Base-by-base conservation (phyloP, 2,888 invertebrate species). In the Caenorhabditis doughertyi region DNA sequence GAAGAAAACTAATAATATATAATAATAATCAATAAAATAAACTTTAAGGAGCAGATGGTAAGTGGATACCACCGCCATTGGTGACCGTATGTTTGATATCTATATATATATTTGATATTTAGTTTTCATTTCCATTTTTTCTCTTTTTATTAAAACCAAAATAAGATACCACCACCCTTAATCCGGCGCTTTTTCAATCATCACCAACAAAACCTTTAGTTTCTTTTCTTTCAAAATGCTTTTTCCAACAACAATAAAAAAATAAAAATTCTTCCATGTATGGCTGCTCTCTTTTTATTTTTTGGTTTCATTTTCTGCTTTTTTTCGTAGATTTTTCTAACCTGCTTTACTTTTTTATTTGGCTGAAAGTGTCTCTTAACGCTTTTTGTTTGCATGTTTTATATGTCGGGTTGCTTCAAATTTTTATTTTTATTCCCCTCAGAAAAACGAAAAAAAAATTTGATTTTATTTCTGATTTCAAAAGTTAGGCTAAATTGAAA, bases 31-130 rank as follows among this genome's bases (percentile, higher is more conserved):
- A 21, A 55, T 29, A 25, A 53, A 71, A 35, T 35, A 35, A 60
- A 65, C 73, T 83, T 83, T 83, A 79, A 83, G 83, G 83, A 83
- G 74, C 79, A 73, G 83, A 83, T 55, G 83, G 83, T 83, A 83
- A 83, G 83, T 83, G 80, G 68, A 73, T 62, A 27, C 53, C 60
- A 32, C 49, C 42, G 32, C 27, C 23, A 49, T 42, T 68, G 82
- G 77, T 72, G 73, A 77, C 82, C 44, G 82, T 81, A 77, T 77
- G 80, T 81, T 79, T 84, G 39, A 47, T 39, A 51, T 35, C 56
- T 39, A 65, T n/a, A 55, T 55, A 27, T 44, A 16, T 42, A 7
- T 42, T 27, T n/a, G n/a, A n/a, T n/a, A n/a, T n/a, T 79, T 82
- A 79, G 70, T 79, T 79, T 49, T 35, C 42, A 62, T 55, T 71